Evolutionary conservation across 2,113 vertebrate genomes (phyloP).

Genomic region (Oxygymnocypris stewartii): DNA sequence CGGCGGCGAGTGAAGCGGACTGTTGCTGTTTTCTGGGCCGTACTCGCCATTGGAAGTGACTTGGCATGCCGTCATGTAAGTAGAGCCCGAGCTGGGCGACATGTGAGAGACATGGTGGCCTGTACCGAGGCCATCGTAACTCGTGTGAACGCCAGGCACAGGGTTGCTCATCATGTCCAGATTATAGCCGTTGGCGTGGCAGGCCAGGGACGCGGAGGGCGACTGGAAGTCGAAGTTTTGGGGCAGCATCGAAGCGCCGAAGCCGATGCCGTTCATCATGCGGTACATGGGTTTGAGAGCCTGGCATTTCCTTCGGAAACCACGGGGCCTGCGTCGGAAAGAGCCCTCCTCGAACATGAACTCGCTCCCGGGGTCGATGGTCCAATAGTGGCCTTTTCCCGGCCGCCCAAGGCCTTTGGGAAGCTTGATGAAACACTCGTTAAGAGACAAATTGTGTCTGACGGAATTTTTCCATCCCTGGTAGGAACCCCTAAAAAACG

Average conservation of each 20-base stretch:
- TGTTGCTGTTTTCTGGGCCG: slow-evolving; percentile 87
- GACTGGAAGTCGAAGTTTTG: slow-evolving; percentile 94
- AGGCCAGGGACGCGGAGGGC: slow-evolving; percentile 82
- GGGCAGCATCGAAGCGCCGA: slow-evolving; percentile 85
- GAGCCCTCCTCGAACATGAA: slow-evolving; percentile 99
- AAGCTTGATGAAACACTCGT: slow-evolving; percentile 90
- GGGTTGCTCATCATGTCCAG: slow-evolving; percentile 86
- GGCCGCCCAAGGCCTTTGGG: slow-evolving; percentile 92
- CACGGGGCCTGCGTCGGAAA: slow-evolving; percentile 91
- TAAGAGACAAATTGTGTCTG: slow-evolving; percentile 88
- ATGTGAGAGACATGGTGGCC: slow-evolving; percentile 86
- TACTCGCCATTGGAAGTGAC: slow-evolving; percentile 80
- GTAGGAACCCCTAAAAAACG: slow-evolving; percentile 93
- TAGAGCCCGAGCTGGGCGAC: slow-evolving; percentile 85
- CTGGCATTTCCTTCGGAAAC: slow-evolving; percentile 94
- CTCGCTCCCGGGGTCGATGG: slow-evolving; percentile 93
- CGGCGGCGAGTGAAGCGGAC: slow-evolving; percentile 86
- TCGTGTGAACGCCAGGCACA: slow-evolving; percentile 75
- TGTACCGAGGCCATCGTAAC: slow-evolving; percentile 81
- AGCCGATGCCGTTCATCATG: slow-evolving; percentile 90
- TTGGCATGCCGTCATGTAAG: slow-evolving; percentile 90
- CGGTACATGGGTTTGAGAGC: slow-evolving; percentile 91
- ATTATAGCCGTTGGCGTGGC: slow-evolving; percentile 85
- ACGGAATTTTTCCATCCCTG: slow-evolving; percentile 98
- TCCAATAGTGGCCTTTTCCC: slow-evolving; percentile 97